Conservation (phyloP, 2,113 vertebrate species). For the Hippocampus comes region DNA sequence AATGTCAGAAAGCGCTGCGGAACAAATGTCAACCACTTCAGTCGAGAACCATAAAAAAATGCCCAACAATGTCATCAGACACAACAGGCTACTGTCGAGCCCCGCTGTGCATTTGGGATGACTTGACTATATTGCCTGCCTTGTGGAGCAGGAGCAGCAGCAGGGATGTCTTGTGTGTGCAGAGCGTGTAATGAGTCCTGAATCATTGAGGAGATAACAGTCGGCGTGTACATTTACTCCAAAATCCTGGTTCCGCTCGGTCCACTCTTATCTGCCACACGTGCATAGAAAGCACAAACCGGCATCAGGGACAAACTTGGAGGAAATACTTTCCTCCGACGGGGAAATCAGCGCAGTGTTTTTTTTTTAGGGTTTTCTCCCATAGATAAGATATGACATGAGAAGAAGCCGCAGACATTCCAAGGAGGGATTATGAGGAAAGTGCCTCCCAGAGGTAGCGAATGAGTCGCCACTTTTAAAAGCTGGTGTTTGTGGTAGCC, state of each 20-base stretch:
- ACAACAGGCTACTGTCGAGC: not conserved
- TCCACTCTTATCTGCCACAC: constrained; percentile 37
- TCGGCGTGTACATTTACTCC: constrained; percentile 59
- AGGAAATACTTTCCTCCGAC: constrained; percentile 30
- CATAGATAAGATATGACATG: constrained; percentile 46
- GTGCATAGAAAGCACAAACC: constrained; percentile 28
- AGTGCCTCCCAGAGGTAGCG: constrained; percentile 28
- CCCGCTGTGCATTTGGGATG: constrained; percentile 17
- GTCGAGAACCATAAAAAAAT: not conserved
- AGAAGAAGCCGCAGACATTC: constrained; percentile 34
- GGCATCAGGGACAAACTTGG: constrained; percentile 34
- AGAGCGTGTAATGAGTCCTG: constrained; percentile 61
- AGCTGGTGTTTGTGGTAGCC: not conserved
- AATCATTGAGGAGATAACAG: constrained; percentile 56
- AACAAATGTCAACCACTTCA: not conserved
- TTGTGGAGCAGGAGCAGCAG: constrained; percentile 5
- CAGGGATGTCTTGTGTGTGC: constrained; percentile 36
- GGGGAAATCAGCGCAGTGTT: constrained; percentile 35
- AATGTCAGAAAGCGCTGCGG: not conserved
- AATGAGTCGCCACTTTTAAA: constrained; percentile 16
- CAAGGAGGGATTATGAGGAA: constrained; percentile 44
- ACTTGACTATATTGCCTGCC: constrained; percentile 11
- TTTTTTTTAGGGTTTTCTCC: constrained; percentile 37
- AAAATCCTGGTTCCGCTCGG: constrained; percentile 56
- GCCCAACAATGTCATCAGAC: not conserved